Percentiles rank a stretch among this genome's conserved stretches.
These are phyloP conservation scores for Phasia obesa DNA, from an alignment of 2,888 invertebrate species.

Conservation along the genomic window DNA sequence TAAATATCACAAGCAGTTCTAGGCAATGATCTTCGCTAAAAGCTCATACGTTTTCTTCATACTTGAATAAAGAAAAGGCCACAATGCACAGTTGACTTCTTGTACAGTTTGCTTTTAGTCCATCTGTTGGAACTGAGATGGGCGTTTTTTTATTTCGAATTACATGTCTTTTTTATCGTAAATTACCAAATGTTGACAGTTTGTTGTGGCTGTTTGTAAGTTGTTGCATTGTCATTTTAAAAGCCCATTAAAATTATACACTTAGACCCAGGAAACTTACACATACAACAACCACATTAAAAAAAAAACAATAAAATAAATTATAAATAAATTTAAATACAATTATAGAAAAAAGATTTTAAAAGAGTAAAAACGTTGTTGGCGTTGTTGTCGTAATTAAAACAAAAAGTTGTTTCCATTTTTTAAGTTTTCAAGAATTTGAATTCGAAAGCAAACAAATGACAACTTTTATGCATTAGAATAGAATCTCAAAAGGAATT, in stretches of 20 bases:
- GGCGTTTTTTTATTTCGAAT: constrained; percentile 61
- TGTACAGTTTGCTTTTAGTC: constrained; percentile 22
- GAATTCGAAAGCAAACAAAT: too few relatives aligned
- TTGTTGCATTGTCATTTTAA: constrained; percentile 66
- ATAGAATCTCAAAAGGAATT: too few relatives aligned
- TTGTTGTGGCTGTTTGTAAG: constrained; percentile 54
- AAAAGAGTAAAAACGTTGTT: constrained; percentile 26
- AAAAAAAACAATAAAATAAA: constrained; percentile 33
- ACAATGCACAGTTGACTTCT: too few relatives aligned
- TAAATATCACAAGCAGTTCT: constrained; percentile 36
- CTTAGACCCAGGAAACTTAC: constrained; percentile 23
- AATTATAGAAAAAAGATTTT: constrained; percentile 3
- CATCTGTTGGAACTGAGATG: constrained; percentile 60
- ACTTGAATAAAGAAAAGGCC: constrained; percentile 4
- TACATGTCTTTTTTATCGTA: constrained; percentile 64
- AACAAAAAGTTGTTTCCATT: too few relatives aligned
- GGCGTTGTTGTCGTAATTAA: too few relatives aligned
- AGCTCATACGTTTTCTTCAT: not conserved
- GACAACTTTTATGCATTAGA: too few relatives aligned
- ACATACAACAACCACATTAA: constrained; percentile 5
- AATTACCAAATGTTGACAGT: constrained; percentile 71
- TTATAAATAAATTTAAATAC: constrained; percentile 40
- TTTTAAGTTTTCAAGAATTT: too few relatives aligned
- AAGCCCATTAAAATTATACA: constrained; percentile 59
- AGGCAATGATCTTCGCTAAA: constrained; percentile 49